Evolutionary conservation across 2,113 vertebrate genomes (phyloP), one percentile per base, ranked within the genome.

Genomic region (Tenrec ecaudatus): DNA sequence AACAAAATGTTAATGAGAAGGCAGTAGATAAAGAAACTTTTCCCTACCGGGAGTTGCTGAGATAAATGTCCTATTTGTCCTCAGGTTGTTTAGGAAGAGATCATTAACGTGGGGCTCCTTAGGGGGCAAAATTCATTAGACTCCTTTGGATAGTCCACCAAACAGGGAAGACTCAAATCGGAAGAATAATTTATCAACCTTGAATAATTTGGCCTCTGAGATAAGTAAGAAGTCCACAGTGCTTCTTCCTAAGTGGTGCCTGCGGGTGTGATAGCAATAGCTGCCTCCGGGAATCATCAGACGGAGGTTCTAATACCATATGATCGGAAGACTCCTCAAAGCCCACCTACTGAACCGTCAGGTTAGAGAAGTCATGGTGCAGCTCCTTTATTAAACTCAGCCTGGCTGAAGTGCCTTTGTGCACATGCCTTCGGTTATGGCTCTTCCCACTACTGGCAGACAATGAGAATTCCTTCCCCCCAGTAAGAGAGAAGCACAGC

Each of bases 1-100:
- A 91, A 71, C 3, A 77, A 68, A 88, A 77, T 19, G 20, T 82
- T 77, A 62, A 87, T 57, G 23, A 88, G 53, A 71, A 87, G 77
- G n/a, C 8, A 23, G 9, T 17, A 77, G 43, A 75, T 25, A 38
- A 73, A 1, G 43, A 47, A 47, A 47, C 43, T 11, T 82, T 11
- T 76, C 14, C 62, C 25, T 25, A 36, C 0, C 16, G 29, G 6
- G 38, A 81, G 10, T n/a, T 62, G 40, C 15, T 22, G 0, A 38
- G 68, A 81, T 66, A n/a, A 76, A 60, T 47, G 9, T 86, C 75
- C 75, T 86, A 6, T 62, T 80, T 27, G 19, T 33, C 12, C 36
- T 60, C 58, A 23, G 3, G 22, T 73, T 57, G 22, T 43, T 36
- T 31, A 31, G 43, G 33, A 12, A 58, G 14, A 85, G 38, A 71